Base-by-base conservation (phyloP, 2,888 invertebrate genomes). In the Tachina fera region DNA sequence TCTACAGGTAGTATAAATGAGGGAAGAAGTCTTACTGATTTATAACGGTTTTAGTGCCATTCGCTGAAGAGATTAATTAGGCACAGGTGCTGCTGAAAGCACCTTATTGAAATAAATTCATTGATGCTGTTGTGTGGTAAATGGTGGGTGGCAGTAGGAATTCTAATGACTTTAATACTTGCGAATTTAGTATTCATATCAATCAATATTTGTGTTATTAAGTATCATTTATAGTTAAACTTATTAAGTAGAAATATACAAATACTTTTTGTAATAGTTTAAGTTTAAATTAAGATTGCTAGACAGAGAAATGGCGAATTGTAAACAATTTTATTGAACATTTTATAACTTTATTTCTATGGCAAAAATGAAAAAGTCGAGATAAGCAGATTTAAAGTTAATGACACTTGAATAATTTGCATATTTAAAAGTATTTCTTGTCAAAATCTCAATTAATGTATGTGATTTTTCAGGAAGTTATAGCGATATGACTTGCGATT, bases 41-140 rank as follows among this genome's bases (percentile, higher is more conserved):
- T 31, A 60, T 63, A 19, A 74, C 14, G 14, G 4, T 51, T 63
- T 74, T 74, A n/a, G 13, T 19, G 10, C 41, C 51, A 22, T 61
- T 63, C 22, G 19, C 13, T 19, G n/a, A 0, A 74, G 19, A 22
- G 61, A 74, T 63, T 74, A 63, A 43, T 51, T 74, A 41, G n/a
- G 8, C 4, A 13, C 47, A 71, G 19, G 22, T 22, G 19, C 22
- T 19, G 13, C 56, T 39, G 49, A 14, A 61, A 39, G 49, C 41
- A 39, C 1, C 11, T 8, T n/a, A 39, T 39, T 60, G 5, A 60
- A 72, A 14, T 39, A 10, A n/a, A 72, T 16, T 60, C 16, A 31
- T 45, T 45, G 16, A 58, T 31, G 9, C 19, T 43, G 16, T 41
- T 43, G 41, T 61, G 41, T 51, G 19, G 41, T 61, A 14, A 61